Evolutionary conservation across 2,888 invertebrate genomes (phyloP), one percentile per base, ranked within the genome.

Genomic region (Hypomecis punctinalis): DNA sequence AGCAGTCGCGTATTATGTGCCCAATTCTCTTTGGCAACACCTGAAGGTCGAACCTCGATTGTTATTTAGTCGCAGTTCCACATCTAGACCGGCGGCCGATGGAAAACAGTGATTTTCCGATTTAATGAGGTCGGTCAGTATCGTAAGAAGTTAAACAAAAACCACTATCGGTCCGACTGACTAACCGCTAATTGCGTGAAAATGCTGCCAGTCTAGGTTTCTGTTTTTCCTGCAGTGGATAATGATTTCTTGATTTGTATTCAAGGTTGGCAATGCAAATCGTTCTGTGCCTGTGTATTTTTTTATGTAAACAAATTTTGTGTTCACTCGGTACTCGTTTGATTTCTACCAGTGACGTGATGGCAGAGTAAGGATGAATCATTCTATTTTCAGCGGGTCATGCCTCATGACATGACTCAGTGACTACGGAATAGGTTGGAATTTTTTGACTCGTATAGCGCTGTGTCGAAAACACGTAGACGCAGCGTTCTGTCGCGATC

Each of bases 81-180:
- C 71, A 77, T 78, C 75, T 72, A 77, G 66, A 75, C 72, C 70
- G 69, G 77, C 75, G 79, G 43, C 48, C 45, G 76, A 80, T 85
- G 83, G 84, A 87, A 88, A 85, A 82, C 75, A 73, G 66, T 76
- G 82, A 82, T 84, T 82, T 86, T 82, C 78, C 80, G 80, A 81
- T 78, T 76, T 74, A 86, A 85, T 83, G 83, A 90, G 88, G 89
- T 87, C 85, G 79, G 69, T 76, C 79, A 76, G 71, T 75, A 78
- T 74, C 69, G 80, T 82, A 91, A 90, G 81, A 90, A 90, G 73
- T 78, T 58, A 73, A 64, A 82, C 78, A 90, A 91, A 88, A 89
- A 89, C 74, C 73, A 78, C 79, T 80, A 80, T 73, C 74, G 69
- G 76, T 79, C 70, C 83, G 79, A 82, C 74, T 84, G 82, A 78